These are phyloP conservation scores for Aculops lycopersici DNA, from an alignment of 1,140 invertebrate genomes.

Conservation along the genomic window DNA sequence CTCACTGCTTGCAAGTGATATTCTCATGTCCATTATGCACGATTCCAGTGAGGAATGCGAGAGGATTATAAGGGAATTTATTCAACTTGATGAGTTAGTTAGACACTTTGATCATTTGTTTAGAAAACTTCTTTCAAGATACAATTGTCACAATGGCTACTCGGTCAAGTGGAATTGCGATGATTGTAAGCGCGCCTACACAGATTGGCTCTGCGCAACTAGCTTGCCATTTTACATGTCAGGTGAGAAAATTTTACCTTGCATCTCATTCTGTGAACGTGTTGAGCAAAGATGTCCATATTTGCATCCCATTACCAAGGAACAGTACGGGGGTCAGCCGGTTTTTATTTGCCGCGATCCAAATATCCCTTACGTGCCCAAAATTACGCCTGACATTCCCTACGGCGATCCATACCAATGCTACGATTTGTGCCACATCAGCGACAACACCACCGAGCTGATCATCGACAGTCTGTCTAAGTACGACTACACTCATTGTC, in stretches of 20 bases:
- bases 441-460: not conserved
- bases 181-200: slow-evolving; percentile 11
- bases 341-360: slow-evolving; percentile 12
- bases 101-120: slow-evolving; percentile 5
- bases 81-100: slow-evolving; percentile 5
- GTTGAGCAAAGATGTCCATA: slow-evolving; percentile 13
- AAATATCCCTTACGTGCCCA: not conserved
- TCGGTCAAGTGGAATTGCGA: slow-evolving; percentile 9
- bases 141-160: slow-evolving; percentile 9
- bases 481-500: no score
- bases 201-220: slow-evolving; percentile 12
- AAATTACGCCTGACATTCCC: not conserved
- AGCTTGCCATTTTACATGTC: slow-evolving; percentile 9
- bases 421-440: not conserved
- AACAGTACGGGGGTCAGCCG: slow-evolving; percentile 13
- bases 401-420: not conserved
- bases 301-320: slow-evolving; percentile 11
- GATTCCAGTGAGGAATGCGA: slow-evolving; percentile 1
- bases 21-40: not conserved
- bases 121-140: slow-evolving; percentile 5
- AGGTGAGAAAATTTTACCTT: slow-evolving; percentile 9
- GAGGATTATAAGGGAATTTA: not conserved
- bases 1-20: not conserved
- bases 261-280: slow-evolving; percentile 11
- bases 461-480: not conserved